Percentiles rank a stretch among this genome's conserved stretches.
These are phyloP conservation scores for Ashinkailepas kermadecensis DNA, from an alignment of 2,888 invertebrate genomes.

Conservation along the genomic window DNA sequence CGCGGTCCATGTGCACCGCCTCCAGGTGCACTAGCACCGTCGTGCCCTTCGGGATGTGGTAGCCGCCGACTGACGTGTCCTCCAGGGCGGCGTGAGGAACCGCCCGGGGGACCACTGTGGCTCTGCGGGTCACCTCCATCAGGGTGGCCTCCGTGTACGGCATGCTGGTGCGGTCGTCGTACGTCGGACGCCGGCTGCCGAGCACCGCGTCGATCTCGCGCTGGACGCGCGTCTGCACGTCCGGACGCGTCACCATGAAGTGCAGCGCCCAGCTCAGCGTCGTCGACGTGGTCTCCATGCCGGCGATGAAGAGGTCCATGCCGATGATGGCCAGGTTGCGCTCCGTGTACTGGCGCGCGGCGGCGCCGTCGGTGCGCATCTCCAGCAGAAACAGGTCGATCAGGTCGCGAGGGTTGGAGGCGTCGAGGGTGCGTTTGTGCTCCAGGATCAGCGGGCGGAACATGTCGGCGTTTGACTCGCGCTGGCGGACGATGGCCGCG, in stretches of 20 bases:
- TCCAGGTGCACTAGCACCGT: constrained; percentile 34
- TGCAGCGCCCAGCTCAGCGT: constrained; percentile 28
- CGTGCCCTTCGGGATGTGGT: constrained; percentile 33
- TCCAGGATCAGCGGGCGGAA: background rate
- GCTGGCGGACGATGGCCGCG: background rate
- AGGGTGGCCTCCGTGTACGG: constrained; percentile 35
- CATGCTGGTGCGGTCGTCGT: constrained; percentile 32
- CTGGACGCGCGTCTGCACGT: constrained; percentile 34
- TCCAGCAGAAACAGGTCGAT: background rate
- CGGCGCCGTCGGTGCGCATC: background rate
- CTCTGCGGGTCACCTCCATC: constrained; percentile 35
- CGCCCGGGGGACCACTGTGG: constrained; percentile 5
- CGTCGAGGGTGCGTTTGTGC: constrained; percentile 15
- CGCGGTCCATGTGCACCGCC: constrained; percentile 34
- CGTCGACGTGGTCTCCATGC: constrained; percentile 16
- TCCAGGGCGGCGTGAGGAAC: constrained; percentile 18
- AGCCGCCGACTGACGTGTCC: constrained; percentile 32
- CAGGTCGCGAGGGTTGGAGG: background rate
- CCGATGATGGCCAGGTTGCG: background rate
- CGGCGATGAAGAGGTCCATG: constrained; percentile 22
- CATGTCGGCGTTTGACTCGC: background rate
- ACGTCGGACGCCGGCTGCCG: constrained; percentile 27
- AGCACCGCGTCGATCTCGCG: constrained; percentile 34
- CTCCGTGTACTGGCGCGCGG: background rate
- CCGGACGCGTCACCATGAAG: constrained; percentile 35